Base-by-base conservation (phyloP, 2,113 vertebrate genomes). In the Pelusios castaneus region DNA sequence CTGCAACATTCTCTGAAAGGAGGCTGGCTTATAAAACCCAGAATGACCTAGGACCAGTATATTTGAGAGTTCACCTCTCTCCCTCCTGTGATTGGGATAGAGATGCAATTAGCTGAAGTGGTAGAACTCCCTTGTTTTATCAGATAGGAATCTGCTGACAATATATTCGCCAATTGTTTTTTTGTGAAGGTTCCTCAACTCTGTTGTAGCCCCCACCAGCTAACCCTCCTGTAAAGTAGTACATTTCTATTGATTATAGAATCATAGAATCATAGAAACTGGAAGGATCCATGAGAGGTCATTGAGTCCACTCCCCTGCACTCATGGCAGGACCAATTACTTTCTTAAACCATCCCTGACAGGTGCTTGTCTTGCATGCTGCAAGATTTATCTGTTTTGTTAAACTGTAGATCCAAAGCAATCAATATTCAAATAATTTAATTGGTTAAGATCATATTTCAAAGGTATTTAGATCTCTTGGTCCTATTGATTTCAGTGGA, bases 21-120 rank as follows among this genome's bases (percentile, higher is more conserved):
- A 75, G 70, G 16, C n/a, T 10, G 12, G 73, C 56, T 78, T 34
- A 34, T 75, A 31, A 82, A 63, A 51, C 0, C 3, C 1, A 56
- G 0, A 0, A 10, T 76, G 19, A 78, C 41, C 45, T 49, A 19
- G 17, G 31, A 17, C 9, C 38, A 34, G 11, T 76, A 31, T 70
- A 34, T 0, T 27, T 21, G 47, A 41, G 51, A 90, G 60, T 87
- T 38, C 34, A 75, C 21, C 24, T 56, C 58, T 75, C 81, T 38
- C 22, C 16, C 49, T 43, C 1, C 1, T 51, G 5, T 22, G 75
- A 27, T 84, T 88, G 78, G 31, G 77, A 80, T 84, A 80, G 2
- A 41, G 13, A 4, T 27, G 14, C 3, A 1, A 8, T 82, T 76
- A 31, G 52, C 45, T 10, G 19, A 82, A 10, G 0, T 76, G 34